Conservation (phyloP, 2,113 vertebrate species). For the Vombatus ursinus region DNA sequence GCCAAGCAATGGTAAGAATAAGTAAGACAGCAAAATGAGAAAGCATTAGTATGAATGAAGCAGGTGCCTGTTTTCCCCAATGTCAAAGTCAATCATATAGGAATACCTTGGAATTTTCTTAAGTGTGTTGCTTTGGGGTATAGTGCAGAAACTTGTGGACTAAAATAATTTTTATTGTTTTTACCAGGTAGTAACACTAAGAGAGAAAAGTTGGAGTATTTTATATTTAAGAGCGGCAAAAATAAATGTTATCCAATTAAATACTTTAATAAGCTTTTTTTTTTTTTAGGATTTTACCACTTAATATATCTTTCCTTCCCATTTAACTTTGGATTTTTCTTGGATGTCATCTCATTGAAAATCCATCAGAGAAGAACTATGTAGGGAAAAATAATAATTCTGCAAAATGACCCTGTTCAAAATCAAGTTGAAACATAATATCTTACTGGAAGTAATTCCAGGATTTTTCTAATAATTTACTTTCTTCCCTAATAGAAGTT, state of each 20-base stretch:
- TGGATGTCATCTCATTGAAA: constrained; percentile 65
- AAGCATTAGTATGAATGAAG: constrained; percentile 61
- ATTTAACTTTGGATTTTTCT: constrained; percentile 75
- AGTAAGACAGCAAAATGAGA: constrained; percentile 62
- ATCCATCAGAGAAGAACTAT: constrained; percentile 69
- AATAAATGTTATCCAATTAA: constrained; percentile 79
- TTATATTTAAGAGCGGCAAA: constrained; percentile 66
- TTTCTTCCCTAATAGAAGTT: constrained; percentile 61
- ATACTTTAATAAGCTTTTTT: constrained; percentile 74
- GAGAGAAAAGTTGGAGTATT: constrained; percentile 61
- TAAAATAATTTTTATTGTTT: constrained; percentile 59
- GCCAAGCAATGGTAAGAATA: constrained; percentile 51
- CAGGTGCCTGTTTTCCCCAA: constrained; percentile 58
- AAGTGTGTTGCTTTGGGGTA: constrained; percentile 66
- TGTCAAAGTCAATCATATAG: constrained; percentile 46
- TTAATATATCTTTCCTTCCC: constrained; percentile 76
- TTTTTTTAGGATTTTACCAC: constrained; percentile 67
- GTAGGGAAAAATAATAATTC: constrained; percentile 60
- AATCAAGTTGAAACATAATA: constrained; percentile 64
- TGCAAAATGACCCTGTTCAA: constrained; percentile 66
- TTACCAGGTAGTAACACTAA: constrained; percentile 77
- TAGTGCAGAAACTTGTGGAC: constrained; percentile 40
- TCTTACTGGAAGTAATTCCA: constrained; percentile 61
- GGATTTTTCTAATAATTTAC: constrained; percentile 63
- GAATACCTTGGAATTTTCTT: constrained; percentile 63